phyloP scores from a whole-genome alignment of 2,888 invertebrate species.

The Callyntrura sp. region DNA sequence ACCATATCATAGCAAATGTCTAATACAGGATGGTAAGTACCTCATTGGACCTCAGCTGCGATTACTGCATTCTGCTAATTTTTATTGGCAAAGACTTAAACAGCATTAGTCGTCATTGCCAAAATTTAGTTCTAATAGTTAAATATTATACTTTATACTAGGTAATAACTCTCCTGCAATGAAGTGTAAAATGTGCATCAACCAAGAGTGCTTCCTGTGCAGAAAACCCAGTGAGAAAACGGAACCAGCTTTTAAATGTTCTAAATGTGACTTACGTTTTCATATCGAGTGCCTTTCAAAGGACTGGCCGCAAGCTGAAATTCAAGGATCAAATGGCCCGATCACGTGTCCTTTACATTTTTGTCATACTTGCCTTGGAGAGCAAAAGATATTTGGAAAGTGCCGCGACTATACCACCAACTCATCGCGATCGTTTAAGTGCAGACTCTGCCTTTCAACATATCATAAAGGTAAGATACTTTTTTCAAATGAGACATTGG shows the following conservation, averaged over 20 bases:
- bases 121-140: neutral
- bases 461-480: constrained; percentile 80
- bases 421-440: constrained; percentile 65
- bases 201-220: constrained; percentile 78
- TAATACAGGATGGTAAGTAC: constrained; percentile 66
- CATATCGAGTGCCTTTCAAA: constrained; percentile 79
- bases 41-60: too few relatives aligned
- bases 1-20: constrained; percentile 79
- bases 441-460: constrained; percentile 77
- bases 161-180: constrained; percentile 3
- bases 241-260: constrained; percentile 71
- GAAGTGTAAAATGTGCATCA: constrained; percentile 78
- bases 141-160: neutral
- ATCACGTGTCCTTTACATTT: constrained; percentile 82
- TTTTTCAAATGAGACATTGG: neutral
- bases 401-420: constrained; percentile 73
- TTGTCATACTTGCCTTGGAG: constrained; percentile 82
- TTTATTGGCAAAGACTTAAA: too few relatives aligned
- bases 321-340: constrained; percentile 78
- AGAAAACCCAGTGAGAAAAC: constrained; percentile 40
- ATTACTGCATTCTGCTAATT: too few relatives aligned
- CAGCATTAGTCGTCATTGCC: too few relatives aligned
- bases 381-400: constrained; percentile 77
- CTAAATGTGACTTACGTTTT: constrained; percentile 79
- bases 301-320: constrained; percentile 81